A percentile compares a stretch with the other conserved stretches of the same genome.
Evolutionary conservation across 1,140 invertebrate species (phyloP).

Genomic region (Steinernema khuongi): DNA sequence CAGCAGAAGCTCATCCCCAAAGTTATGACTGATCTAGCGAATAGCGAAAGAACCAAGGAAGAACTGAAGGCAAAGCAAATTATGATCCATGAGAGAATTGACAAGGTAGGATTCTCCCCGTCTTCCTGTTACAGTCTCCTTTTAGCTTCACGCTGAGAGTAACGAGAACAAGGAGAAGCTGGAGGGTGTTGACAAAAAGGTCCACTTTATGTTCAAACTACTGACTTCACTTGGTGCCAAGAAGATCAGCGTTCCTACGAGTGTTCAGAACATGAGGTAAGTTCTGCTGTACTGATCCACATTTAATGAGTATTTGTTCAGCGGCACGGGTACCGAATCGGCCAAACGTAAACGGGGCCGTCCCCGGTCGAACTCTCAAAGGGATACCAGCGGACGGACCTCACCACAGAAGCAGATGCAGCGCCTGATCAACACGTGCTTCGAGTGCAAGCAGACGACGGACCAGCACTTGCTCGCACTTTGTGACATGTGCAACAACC

Average conservation of each 20-base stretch:
- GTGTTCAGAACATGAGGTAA: neutral
- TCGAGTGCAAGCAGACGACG: conserved; percentile 60
- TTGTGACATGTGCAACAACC: conserved; percentile 84
- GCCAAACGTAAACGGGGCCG: too few relatives aligned
- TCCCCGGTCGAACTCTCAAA: too few relatives aligned
- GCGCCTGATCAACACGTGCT: neutral
- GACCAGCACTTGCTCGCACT: conserved; percentile 82
- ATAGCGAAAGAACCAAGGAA: neutral
- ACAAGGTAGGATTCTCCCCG: neutral
- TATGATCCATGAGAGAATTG: neutral
- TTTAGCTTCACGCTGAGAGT: neutral
- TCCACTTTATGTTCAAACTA: neutral
- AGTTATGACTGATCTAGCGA: neutral
- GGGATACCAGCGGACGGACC: too few relatives aligned
- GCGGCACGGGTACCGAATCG: too few relatives aligned
- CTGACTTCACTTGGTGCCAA: neutral
- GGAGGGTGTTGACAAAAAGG: neutral
- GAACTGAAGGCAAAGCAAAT: neutral
- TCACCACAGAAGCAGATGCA: neutral
- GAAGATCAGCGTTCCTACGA: neutral
- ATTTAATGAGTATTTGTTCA: too few relatives aligned
- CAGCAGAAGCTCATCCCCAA: neutral
- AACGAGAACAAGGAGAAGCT: neutral
- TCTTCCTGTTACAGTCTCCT: neutral
- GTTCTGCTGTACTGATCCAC: too few relatives aligned